A percentile compares a stretch with the other conserved stretches of the same genome.
phyloP scores from a whole-genome alignment of 2,113 vertebrate genomes.

The Leuciscus idus region DNA sequence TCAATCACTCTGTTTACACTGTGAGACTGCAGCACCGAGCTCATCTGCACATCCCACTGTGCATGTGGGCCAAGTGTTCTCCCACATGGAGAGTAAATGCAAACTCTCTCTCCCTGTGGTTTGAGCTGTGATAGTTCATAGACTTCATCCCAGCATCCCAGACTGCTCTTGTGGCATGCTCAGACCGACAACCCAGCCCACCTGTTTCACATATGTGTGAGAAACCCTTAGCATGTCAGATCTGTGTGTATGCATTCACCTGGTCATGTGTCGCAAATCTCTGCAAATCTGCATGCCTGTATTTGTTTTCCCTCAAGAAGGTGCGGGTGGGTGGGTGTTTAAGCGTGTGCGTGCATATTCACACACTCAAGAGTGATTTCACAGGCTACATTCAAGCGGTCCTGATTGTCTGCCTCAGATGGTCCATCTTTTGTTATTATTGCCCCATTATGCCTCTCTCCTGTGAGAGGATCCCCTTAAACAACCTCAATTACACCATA shows the following conservation, averaged over 20 bases:
- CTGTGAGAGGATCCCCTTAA: constrained; percentile 50
- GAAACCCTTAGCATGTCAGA: constrained; percentile 24
- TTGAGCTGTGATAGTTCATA: constrained; percentile 33
- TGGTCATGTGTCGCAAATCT: constrained; percentile 9
- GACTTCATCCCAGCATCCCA: constrained; percentile 35
- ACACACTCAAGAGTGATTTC: constrained; percentile 41
- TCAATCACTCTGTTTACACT: constrained; percentile 54
- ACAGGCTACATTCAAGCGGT: constrained; percentile 39
- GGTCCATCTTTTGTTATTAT: constrained; percentile 57
- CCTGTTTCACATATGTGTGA: constrained; percentile 29
- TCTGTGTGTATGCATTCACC: constrained; percentile 61
- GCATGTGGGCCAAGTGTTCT: constrained; percentile 36
- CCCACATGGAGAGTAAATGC: constrained; percentile 46
- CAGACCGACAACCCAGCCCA: constrained; percentile 62
- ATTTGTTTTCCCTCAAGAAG: constrained; percentile 10
- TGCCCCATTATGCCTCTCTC: constrained; percentile 50
- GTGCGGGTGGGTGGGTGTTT: constrained; percentile 28
- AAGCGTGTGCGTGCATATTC: constrained; percentile 50
- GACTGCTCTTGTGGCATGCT: constrained; percentile 46
- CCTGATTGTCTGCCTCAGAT: constrained; percentile 53
- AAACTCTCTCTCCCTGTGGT: constrained; percentile 24
- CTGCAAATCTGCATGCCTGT: constrained; percentile 41
- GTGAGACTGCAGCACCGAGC: constrained; percentile 12
- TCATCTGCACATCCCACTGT: constrained; percentile 48
- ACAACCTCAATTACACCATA: constrained; percentile 52